phyloP scores from a whole-genome alignment of 2,888 invertebrate genomes.

The Helobdella robusta region DNA sequence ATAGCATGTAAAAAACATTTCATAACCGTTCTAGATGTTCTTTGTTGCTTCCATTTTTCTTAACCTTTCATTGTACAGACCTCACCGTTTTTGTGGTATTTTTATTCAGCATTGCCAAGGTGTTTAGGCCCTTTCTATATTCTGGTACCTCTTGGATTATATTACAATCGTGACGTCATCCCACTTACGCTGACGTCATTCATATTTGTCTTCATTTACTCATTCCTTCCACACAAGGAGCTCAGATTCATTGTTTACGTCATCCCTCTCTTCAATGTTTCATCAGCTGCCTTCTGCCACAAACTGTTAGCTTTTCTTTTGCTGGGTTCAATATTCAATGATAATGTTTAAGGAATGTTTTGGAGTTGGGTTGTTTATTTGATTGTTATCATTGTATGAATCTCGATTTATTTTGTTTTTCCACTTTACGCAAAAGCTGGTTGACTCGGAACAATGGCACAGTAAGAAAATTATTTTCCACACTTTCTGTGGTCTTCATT shows the following conservation, averaged over 20 bases:
- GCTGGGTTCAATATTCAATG: no score
- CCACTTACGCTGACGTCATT: slow-evolving; percentile 47
- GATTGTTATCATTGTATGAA: no score
- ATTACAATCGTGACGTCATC: slow-evolving; percentile 58
- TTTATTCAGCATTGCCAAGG: slow-evolving; percentile 89
- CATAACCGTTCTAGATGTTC: no score
- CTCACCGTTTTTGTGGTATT: slow-evolving; percentile 87
- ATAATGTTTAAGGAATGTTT: no score
- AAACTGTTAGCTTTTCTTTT: slow-evolving; percentile 63
- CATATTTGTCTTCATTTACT: slow-evolving; percentile 76
- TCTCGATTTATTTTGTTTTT: no score
- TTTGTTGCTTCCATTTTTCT: slow-evolving; percentile 7
- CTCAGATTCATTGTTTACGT: slow-evolving; percentile 91
- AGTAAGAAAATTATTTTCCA: no score
- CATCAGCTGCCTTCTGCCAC: slow-evolving; percentile 76
- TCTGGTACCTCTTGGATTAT: slow-evolving; percentile 57
- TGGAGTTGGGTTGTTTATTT: no score
- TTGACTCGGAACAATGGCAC: no score
- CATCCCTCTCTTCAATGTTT: slow-evolving; percentile 82
- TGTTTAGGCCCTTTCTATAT: slow-evolving; percentile 72
- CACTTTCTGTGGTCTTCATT: no score
- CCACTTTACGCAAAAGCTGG: no score
- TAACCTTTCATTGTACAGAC: slow-evolving; percentile 35
- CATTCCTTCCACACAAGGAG: slow-evolving; percentile 93
- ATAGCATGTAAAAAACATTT: neutral